Base-by-base conservation (phyloP, 2,888 invertebrate species). In the Dolichopus griseipennis region DNA sequence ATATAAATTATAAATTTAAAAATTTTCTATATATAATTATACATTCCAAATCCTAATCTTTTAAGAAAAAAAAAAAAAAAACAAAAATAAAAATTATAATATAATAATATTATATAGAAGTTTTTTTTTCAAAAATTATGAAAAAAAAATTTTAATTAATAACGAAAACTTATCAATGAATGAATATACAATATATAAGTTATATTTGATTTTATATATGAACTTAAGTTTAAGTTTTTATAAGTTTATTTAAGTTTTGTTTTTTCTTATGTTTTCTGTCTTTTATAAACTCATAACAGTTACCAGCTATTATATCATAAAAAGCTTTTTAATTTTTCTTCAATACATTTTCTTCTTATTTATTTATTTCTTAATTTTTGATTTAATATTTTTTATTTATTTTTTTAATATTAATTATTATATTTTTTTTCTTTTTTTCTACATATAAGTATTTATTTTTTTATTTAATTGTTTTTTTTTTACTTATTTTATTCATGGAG, bases 401-500 rank as follows among this genome's bases (percentile, higher is more conserved):
- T 18, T 52, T n/a, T n/a, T n/a, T n/a, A n/a, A 7, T 52, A 6
- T 52, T 52, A 27, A 27, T 27, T 27, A 27, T 52, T 18, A n/a
- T 52, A 52, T 52, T 52, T 12, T 18, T 18, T 18, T 52, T 12
- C 4, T 52, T 52, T 52, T 7, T 12, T 52, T 18, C n/a, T 52
- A 52, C 6, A 18, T 52, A 8, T 41, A 37, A 37, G 8, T 37
- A 37, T 37, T 37, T 52, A 52, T 52, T 52, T 52, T 52, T 43
- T 15, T 43, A 9, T 43, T 43, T 43, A 43, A 10, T 10, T 43
- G 12, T 15, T 9, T 43, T 43, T 43, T 10, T 52, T 18, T 52
- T 52, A 15, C 15, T 52, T 52, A 8, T 33, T 74, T 85, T 88
- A 95, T 87, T 95, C 95, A 83, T 92, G 90, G 76, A 98, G 87